Evolutionary conservation across 2,888 invertebrate species (phyloP), one percentile per base, ranked within the genome.

Genomic region (Hyposoter dolosus): DNA sequence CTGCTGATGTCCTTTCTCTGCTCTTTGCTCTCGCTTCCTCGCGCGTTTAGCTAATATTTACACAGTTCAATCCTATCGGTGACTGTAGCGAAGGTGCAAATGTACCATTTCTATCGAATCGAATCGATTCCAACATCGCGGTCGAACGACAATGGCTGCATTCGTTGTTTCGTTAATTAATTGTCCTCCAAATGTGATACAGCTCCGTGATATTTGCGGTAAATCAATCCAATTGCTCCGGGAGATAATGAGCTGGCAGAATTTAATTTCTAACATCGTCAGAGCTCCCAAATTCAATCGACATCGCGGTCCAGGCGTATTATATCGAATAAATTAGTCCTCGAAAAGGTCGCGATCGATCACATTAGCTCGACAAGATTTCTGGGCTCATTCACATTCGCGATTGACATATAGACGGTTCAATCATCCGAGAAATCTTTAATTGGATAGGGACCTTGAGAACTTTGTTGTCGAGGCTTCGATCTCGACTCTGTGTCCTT

Each of bases 71-170:
- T 77, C 50, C 40, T 50, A 40, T 53, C 35, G 50, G 19, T 45
- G n/a, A 50, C 19, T 65, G 50, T 66, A 28, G 3, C 23, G n/a
- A 66, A 65, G 12, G 35, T 50, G 10, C 63, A 9, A 35, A 65
- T 66, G 40, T 40, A n/a, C 23, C 77, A 65, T 66, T 76, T 66
- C 40, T 66, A 66, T 19, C 1, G 28, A 12, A 66, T 35, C 23
- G 66, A 50, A 40, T 66, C 66, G 35, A 50, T 50, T 66, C 19
- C 63, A 47, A 66, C 47, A 50, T 66, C 47, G 66, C 19, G 66
- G 19, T 66, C 9, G 50, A 50, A 12, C 50, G 32, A 63, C 43
- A 71, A 77, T 76, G 45, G 19, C 17, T 15, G 15, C 66, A 50
- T 23, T 63, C 19, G 28, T 23, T 50, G 71, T 71, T 32, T 28